Conservation (phyloP, 1,140 invertebrate genomes). For the Gonioctena quinquepunctata region DNA sequence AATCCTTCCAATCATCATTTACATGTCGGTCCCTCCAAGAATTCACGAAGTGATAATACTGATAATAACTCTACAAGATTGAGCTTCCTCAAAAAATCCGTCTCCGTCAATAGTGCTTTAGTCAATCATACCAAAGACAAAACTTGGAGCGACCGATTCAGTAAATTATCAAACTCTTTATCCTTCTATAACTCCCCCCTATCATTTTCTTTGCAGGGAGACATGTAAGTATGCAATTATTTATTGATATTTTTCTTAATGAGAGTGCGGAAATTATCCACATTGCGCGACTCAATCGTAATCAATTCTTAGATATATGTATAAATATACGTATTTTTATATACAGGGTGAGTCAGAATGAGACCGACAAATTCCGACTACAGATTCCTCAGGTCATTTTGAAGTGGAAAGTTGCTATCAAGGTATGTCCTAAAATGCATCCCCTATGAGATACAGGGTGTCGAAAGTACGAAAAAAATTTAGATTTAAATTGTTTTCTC, state of each 20-base stretch:
- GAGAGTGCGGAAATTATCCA: too few species aligned
- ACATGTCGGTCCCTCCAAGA: neutral
- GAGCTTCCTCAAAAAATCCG: conserved; percentile 36
- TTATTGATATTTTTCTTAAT: neutral
- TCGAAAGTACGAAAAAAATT: too few species aligned
- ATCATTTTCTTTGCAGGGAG: neutral
- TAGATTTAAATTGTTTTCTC: too few species aligned
- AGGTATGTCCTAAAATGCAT: too few species aligned
- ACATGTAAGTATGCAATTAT: conserved; percentile 18
- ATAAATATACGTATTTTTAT: too few species aligned
- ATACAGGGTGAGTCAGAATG: too few species aligned
- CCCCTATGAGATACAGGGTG: too few species aligned
- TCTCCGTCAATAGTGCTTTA: conserved; percentile 33
- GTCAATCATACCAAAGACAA: conserved; percentile 13
- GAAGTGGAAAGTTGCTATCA: too few species aligned
- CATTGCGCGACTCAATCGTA: too few species aligned
- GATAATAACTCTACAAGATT: neutral
- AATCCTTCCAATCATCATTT: neutral
- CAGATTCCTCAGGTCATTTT: too few species aligned
- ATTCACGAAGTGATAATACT: neutral
- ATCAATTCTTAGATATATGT: too few species aligned
- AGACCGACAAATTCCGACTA: too few species aligned
- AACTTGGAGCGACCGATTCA: conserved; percentile 19
- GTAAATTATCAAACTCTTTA: conserved; percentile 12
- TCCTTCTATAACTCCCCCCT: conserved; percentile 14